Evolutionary conservation across 2,888 invertebrate genomes (phyloP), one percentile per base, ranked within the genome.

Genomic region (Dryomyza anilis): DNA sequence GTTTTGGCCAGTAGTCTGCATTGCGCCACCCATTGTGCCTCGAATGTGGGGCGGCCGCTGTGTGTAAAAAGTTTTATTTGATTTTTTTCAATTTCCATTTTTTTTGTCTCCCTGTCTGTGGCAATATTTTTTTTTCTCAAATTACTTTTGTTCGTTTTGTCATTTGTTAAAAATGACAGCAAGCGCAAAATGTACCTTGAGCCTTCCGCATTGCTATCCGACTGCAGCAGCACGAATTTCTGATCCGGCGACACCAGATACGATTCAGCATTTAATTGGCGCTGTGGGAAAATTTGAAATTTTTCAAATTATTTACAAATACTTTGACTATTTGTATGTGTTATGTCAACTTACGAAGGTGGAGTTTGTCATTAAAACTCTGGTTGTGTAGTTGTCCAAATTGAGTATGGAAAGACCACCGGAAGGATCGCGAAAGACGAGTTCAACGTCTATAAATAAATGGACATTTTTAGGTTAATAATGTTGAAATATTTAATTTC

Each of bases 371-470:
- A 93, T 91, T 65, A 93, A 87, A 69, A 89, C 86, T 70, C 89
- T 85, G 57, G 89, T 88, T 74, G 90, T 91, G 78, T 91, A 87
- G 80, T 90, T 91, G 74, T 89, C 88, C 58, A 91, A 91, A 83
- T 93, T 90, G 84, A 92, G 89, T 70, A 93, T 86, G 46, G 92
- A 89, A 60, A 95, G 86, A 10, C 93, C 93, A 1, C 93, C 93
- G 82, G 90, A 88, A 39, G 88, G 85, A 83, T 93, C 91, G 68
- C 89, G 86, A 84, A 89, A 93, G 68, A 93, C 89, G 78, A 94
- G 86, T 82, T 94, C 92, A 71, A 87, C 86, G 76, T 91, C 93
- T 93, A 64, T n/a, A n/a, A n/a, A n/a, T n/a, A n/a, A n/a, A n/a
- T n/a, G n/a, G n/a, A n/a, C n/a, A n/a, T n/a, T n/a, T n/a, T n/a